phyloP scores from a whole-genome alignment of 2,797 vertebrate genomes.

The Prionace glauca region DNA sequence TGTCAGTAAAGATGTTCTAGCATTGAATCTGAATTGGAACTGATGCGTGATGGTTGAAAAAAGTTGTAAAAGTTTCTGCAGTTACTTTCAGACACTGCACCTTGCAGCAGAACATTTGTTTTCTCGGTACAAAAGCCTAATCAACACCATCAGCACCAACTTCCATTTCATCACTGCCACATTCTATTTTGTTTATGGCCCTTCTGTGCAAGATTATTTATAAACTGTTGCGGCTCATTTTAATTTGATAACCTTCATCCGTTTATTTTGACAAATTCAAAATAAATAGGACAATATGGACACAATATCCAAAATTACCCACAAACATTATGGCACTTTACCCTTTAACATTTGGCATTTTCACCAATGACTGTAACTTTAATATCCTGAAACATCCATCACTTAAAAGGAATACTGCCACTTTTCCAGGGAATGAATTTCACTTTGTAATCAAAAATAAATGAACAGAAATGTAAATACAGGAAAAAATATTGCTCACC shows the following conservation, averaged over 20 bases:
- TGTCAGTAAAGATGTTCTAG: background rate
- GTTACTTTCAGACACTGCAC: background rate
- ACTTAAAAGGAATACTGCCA: background rate
- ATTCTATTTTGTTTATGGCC: background rate
- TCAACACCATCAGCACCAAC: too few species aligned
- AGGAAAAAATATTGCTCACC: slow-evolving; percentile 61
- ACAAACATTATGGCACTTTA: background rate
- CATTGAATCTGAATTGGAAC: background rate
- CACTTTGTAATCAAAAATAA: background rate
- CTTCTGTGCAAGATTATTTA: background rate
- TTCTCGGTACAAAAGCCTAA: background rate
- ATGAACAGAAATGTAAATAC: background rate
- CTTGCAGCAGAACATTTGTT: too few species aligned
- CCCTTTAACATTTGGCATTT: background rate
- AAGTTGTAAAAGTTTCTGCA: background rate
- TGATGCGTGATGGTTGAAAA: background rate
- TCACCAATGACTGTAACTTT: background rate
- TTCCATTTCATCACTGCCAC: background rate
- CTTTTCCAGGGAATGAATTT: background rate
- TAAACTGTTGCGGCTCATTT: background rate
- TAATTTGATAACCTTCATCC: background rate
- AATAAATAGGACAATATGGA: background rate
- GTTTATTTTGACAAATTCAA: background rate
- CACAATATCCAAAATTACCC: background rate
- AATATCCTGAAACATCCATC: background rate